Base-by-base conservation (phyloP, 2,113 vertebrate genomes). In the Pachypanchax playfairii region DNA sequence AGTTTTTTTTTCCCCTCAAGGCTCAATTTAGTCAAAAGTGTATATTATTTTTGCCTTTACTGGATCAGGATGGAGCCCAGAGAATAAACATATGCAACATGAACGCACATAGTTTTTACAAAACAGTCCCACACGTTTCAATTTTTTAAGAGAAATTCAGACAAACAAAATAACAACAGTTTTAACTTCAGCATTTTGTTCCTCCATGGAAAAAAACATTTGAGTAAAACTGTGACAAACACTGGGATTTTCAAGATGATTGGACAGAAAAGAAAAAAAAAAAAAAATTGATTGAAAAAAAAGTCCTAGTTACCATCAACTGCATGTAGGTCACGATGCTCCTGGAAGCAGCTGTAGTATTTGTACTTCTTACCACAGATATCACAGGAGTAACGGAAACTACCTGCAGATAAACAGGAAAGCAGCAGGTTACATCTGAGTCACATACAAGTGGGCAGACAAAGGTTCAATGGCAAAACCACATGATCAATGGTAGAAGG, bases 351-450 rank as follows among this genome's bases (percentile, higher is more conserved):
- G 90, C 96, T 99, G 88, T 99, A 99, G 84, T 99, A 99, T 87
- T 99, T 99, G 62, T 99, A 98, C 75, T 99, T 99, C 90, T 99
- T 99, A 68, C 97, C 97, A 52, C 97, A 99, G 76, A 99, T 97
- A 87, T 99, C 97, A 87, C 97, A 98, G 0, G 96, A 96, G 89
- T 98, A 99, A 89, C 97, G 95, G 92, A 99, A 98, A 82, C 94
- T 96, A 88, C 93, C 96, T 96, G 90, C 15, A 83, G 81, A 88
- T 80, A 55, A 80, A 88, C 58, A 84, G 17, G 73, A 29, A 70
- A 66, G 18, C 44, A 4, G 29, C 54, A 1, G 36, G 46, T 63
- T 71, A 50, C 31, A 22, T 43, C 22, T 28, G 44, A 53, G 36
- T 39, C 22, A 35, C 47, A 51, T 6, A 52, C 12, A 73, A 18